Conservation (phyloP, 2,797 vertebrate genomes). For the Sebastes iracundus region DNA sequence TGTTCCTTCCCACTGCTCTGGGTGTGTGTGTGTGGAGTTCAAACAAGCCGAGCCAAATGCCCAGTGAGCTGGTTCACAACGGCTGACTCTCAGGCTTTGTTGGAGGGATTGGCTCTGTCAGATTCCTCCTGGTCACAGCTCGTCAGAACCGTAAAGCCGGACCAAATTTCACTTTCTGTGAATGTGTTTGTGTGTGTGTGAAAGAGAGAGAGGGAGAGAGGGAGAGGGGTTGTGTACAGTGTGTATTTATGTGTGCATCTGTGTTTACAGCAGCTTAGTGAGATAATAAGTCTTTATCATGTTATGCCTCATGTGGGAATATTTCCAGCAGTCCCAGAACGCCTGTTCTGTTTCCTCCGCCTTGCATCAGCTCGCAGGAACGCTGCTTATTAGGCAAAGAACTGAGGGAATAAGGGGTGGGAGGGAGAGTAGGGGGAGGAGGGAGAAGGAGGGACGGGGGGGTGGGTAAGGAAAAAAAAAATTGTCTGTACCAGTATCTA, state of each 20-base stretch:
- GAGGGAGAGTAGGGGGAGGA: constrained; percentile 55
- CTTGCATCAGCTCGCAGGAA: constrained; percentile 87
- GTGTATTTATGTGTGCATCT: constrained; percentile 73
- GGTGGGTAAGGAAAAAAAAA: constrained; percentile 15
- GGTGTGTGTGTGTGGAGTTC: constrained; percentile 64
- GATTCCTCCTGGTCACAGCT: constrained; percentile 80
- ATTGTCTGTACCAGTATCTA: constrained; percentile 75
- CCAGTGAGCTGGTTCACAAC: constrained; percentile 59
- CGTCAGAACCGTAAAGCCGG: constrained; percentile 59
- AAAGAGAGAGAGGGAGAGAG: neutral
- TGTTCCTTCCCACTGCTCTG: constrained; percentile 52
- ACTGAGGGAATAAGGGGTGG: constrained; percentile 79
- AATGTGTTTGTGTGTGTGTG: constrained; percentile 31
- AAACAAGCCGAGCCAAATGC: constrained; percentile 64
- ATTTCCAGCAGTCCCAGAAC: constrained; percentile 83
- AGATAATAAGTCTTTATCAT: constrained; percentile 86
- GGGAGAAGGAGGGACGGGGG: constrained; percentile 14
- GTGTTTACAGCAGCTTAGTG: constrained; percentile 84
- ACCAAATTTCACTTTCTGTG: constrained; percentile 47
- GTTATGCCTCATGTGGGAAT: constrained; percentile 85
- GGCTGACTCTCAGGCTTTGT: constrained; percentile 71
- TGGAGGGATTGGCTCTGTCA: constrained; percentile 76
- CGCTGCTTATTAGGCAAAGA: constrained; percentile 86
- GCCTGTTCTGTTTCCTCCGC: constrained; percentile 84
- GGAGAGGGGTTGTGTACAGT: constrained; percentile 57